A percentile compares a stretch with the other conserved stretches of the same genome.
Evolutionary conservation across 2,888 invertebrate species (phyloP).

Genomic region (Nudaria mundana): DNA sequence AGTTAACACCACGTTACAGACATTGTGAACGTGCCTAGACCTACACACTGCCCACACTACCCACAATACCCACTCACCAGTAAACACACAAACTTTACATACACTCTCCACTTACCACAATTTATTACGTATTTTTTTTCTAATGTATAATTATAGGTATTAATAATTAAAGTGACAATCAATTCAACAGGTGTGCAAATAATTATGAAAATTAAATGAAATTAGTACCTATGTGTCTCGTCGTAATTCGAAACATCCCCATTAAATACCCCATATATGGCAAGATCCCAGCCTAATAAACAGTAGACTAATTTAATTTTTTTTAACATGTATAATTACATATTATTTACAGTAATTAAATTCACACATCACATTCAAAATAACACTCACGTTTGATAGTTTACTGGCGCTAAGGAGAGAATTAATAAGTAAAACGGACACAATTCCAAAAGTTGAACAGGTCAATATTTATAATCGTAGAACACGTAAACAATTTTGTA

Average conservation of each 20-base stretch:
- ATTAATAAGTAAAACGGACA: neutral
- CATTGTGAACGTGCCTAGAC: conserved; percentile 33
- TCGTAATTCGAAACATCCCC: no score
- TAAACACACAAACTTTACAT: conserved; percentile 30
- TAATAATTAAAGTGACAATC: no score
- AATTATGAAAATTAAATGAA: no score
- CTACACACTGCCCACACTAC: no score
- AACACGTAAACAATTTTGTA: conserved; percentile 28
- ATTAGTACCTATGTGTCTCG: no score
- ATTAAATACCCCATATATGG: no score
- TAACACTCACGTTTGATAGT: conserved; percentile 23
- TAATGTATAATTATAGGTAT: no score
- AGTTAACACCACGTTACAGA: conserved; percentile 61
- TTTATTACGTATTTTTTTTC: neutral
- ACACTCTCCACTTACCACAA: conserved; percentile 1
- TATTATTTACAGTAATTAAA: neutral
- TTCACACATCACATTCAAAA: neutral
- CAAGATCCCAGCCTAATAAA: no score
- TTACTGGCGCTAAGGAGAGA: conserved; percentile 22
- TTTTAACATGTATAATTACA: neutral
- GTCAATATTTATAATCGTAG: conserved; percentile 14
- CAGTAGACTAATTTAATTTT: no score
- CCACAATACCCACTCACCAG: conserved; percentile 22
- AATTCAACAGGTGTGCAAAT: no score
- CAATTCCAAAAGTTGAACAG: conserved; percentile 11